Conservation (phyloP, 2,113 vertebrate genomes). For the Apeltes quadracus region DNA sequence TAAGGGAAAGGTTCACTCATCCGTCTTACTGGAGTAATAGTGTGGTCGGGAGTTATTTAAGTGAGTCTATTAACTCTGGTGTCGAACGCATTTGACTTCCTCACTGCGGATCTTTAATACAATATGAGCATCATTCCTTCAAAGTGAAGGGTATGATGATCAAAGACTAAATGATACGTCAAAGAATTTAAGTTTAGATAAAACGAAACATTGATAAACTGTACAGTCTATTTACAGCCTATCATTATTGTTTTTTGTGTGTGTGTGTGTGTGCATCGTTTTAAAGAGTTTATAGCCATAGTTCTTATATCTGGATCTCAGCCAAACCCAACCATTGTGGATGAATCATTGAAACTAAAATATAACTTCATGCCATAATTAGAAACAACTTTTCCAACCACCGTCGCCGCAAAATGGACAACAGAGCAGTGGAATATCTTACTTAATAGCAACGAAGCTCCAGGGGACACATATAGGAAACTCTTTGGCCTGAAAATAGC, state of each 20-base stretch:
- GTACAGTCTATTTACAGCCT: background rate
- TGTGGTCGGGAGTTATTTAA: slow-evolving; percentile 10
- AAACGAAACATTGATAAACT: background rate
- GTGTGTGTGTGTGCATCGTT: too few species aligned
- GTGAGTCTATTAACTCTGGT: slow-evolving; percentile 4
- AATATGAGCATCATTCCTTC: background rate
- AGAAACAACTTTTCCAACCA: background rate
- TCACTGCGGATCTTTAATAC: background rate
- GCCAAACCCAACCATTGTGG: background rate
- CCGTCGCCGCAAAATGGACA: background rate
- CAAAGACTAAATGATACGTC: background rate
- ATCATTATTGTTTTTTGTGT: background rate
- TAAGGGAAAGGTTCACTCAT: slow-evolving; percentile 23
- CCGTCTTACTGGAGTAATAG: slow-evolving; percentile 8
- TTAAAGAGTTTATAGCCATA: background rate
- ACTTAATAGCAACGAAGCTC: slow-evolving; percentile 18
- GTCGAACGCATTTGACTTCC: background rate
- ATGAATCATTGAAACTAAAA: background rate
- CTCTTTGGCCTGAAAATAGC: slow-evolving; percentile 33
- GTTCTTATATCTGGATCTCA: background rate
- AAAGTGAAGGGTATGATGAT: background rate
- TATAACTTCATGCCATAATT: background rate
- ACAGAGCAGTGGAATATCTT: slow-evolving; percentile 7
- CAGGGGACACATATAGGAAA: slow-evolving; percentile 25
- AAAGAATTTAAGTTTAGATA: slow-evolving; percentile 9